Evolutionary conservation across 2,888 invertebrate species (phyloP).

Genomic region (Eupithecia abbreviata): DNA sequence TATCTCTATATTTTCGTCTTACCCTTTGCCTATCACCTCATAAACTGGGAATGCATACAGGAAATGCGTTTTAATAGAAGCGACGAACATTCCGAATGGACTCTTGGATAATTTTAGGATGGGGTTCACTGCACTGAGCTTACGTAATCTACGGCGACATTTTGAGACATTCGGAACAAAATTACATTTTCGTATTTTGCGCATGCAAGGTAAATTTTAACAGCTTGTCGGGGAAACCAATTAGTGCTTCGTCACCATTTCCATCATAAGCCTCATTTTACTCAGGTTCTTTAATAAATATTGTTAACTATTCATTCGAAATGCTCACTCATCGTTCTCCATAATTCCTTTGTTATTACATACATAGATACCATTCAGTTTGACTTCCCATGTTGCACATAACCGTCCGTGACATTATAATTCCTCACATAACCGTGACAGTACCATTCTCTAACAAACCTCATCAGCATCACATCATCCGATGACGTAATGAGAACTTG

Average conservation of each 20-base stretch:
- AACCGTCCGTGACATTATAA: not conserved
- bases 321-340: not conserved
- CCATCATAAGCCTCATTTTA: not conserved
- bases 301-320: not conserved
- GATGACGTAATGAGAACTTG: conserved; percentile 59
- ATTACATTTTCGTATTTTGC: not conserved
- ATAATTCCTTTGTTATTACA: not conserved
- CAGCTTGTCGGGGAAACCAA: not conserved
- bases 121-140: conserved; percentile 74
- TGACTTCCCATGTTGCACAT: not conserved
- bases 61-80: conserved; percentile 73
- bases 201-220: not conserved
- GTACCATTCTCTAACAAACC: conserved; percentile 45
- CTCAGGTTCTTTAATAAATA: not conserved
- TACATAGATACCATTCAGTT: not conserved
- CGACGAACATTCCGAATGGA: conserved; percentile 66
- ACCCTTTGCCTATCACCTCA: conserved; percentile 26
- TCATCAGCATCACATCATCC: conserved; percentile 48
- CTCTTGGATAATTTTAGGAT: conserved; percentile 68
- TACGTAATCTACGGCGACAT: conserved; percentile 55
- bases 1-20: conserved; percentile 18
- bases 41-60: conserved; percentile 57
- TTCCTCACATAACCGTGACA: not conserved
- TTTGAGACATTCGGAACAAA: not conserved
- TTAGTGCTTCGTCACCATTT: not conserved